Conservation (phyloP, 2,888 invertebrate genomes). For the Villa cingulata region DNA sequence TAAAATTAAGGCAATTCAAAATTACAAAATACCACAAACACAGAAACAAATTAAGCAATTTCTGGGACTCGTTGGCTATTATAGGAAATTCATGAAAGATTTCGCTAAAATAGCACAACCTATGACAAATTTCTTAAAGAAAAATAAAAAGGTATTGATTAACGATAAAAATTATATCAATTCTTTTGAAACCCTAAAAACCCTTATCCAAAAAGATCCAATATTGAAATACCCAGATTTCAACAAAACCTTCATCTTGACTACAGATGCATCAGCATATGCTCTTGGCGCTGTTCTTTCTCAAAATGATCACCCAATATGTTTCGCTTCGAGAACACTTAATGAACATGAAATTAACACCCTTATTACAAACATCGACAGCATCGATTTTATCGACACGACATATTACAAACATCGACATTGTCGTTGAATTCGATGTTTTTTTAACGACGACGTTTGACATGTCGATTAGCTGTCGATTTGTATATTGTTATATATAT, state of each 20-base stretch:
- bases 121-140: constrained; percentile 8
- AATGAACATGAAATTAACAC: constrained; percentile 14
- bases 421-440: no score
- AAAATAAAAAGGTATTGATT: constrained; percentile 7
- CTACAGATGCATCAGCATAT: neutral
- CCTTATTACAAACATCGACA: no score
- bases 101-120: constrained; percentile 4
- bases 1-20: constrained; percentile 17
- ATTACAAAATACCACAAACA: constrained; percentile 15
- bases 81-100: constrained; percentile 12
- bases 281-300: neutral
- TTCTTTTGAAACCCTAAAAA: constrained; percentile 12
- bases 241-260: neutral
- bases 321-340: constrained; percentile 18
- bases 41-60: constrained; percentile 17
- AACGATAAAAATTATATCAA: constrained; percentile 7
- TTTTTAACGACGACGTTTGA: no score
- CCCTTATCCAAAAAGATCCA: neutral
- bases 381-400: no score
- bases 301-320: constrained; percentile 11
- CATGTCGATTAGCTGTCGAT: no score
- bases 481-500: no score
- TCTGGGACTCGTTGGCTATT: constrained; percentile 17
- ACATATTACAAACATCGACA: no score
- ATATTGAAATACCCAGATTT: neutral